Percentiles rank a stretch among this genome's conserved stretches.
Conservation (phyloP, 2,888 invertebrate species). For the Cacoxenus indagator region DNA sequence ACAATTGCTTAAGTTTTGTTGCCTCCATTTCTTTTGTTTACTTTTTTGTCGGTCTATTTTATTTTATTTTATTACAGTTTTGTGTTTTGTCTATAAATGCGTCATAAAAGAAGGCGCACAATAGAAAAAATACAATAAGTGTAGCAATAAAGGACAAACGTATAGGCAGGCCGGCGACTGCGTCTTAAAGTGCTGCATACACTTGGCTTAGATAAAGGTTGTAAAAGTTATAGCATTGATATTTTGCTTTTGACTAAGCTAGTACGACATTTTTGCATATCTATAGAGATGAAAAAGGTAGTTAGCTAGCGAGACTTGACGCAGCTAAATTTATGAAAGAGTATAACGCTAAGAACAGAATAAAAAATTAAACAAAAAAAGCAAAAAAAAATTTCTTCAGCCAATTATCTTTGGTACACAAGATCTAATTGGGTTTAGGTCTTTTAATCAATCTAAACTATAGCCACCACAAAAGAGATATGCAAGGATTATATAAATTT, state of each 20-base stretch:
- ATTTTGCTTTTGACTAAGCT: not conserved
- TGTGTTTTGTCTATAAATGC: constrained; percentile 12
- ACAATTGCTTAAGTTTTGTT: constrained; percentile 2
- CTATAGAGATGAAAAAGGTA: not conserved
- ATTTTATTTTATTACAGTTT: constrained; percentile 18
- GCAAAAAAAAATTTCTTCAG: not conserved
- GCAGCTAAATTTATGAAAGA: not conserved
- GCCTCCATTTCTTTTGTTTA: not conserved
- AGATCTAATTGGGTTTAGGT: too few relatives aligned
- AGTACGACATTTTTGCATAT: not conserved
- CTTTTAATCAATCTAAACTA: too few relatives aligned
- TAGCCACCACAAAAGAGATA: too few relatives aligned
- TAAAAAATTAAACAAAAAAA: too few relatives aligned
- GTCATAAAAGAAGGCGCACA: constrained; percentile 5
- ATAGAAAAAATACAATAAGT: not conserved
- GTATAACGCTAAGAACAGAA: not conserved
- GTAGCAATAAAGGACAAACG: not conserved
- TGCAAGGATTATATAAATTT: too few relatives aligned
- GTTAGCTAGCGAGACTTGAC: not conserved
- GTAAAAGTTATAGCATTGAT: not conserved
- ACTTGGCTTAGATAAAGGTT: not conserved
- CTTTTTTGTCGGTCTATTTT: not conserved
- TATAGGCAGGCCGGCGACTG: not conserved
- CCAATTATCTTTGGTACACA: too few relatives aligned
- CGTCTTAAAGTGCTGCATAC: not conserved